phyloP scores from a whole-genome alignment of 2,888 invertebrate species.

The Dascillus cervinus region DNA sequence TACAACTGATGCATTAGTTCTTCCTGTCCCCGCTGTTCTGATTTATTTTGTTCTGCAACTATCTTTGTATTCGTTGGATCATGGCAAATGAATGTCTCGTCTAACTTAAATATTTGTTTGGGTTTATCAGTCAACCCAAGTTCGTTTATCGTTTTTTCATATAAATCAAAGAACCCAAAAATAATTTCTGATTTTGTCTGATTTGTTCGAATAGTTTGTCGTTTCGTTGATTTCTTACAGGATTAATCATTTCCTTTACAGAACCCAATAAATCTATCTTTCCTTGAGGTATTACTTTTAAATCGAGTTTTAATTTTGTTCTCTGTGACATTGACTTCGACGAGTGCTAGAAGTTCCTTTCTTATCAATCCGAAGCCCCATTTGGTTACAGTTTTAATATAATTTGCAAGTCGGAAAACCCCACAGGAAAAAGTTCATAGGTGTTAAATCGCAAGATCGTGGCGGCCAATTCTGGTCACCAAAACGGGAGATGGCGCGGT shows the following conservation, averaged over 20 bases:
- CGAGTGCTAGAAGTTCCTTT: conserved; percentile 2
- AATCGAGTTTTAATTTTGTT: conserved; percentile 3
- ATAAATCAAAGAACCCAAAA: conserved; percentile 6
- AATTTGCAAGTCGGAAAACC: conserved; percentile 1
- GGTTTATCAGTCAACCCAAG: too few species aligned
- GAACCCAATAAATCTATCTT: conserved; percentile 3
- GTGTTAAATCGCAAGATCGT: too few species aligned
- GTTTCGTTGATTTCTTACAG: conserved; percentile 2
- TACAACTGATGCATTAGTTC: not conserved
- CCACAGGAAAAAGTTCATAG: too few species aligned
- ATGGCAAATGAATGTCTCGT: too few species aligned
- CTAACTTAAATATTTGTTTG: too few species aligned
- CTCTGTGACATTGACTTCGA: not conserved
- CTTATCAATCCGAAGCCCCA: too few species aligned
- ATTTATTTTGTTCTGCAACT: too few species aligned
- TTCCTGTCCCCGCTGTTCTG: too few species aligned
- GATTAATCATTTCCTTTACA: not conserved
- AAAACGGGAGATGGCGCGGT: too few species aligned
- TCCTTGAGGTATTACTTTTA: conserved; percentile 1
- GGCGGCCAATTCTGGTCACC: too few species aligned
- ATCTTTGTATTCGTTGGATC: too few species aligned
- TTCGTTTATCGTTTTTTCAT: conserved; percentile 1
- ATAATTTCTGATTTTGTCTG: conserved; percentile 3
- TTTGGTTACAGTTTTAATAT: conserved; percentile 1
- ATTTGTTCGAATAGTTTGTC: conserved; percentile 1